A percentile compares a stretch with the other conserved stretches of the same genome.
Conservation (phyloP, 2,797 vertebrate genomes). For the Sebastes melanostomus region DNA sequence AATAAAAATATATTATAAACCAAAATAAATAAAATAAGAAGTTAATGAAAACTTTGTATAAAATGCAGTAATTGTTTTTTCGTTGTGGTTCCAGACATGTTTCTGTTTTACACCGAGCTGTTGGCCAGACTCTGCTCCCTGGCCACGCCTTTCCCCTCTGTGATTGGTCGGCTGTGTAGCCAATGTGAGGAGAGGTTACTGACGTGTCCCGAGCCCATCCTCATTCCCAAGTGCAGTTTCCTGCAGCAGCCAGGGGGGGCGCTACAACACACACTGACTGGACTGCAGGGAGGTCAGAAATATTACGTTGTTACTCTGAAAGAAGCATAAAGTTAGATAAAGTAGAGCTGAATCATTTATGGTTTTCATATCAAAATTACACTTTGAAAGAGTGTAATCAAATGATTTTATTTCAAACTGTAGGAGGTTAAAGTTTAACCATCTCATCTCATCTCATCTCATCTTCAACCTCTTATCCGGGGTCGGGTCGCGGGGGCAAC, state of each 20-base stretch:
- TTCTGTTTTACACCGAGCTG: conserved; percentile 79
- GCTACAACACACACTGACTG: conserved; percentile 67
- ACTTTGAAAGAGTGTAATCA: not conserved
- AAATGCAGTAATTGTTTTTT: not conserved
- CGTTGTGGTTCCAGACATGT: conserved; percentile 66
- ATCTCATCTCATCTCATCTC: no score
- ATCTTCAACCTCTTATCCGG: no score
- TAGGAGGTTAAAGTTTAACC: not conserved
- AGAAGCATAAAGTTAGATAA: not conserved
- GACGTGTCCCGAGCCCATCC: conserved; percentile 73
- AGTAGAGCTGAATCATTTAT: not conserved
- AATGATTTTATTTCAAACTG: not conserved
- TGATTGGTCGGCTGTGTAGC: conserved; percentile 81
- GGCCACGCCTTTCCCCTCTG: conserved; percentile 51
- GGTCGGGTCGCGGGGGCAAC: no score
- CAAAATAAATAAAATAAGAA: not conserved
- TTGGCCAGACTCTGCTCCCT: conserved; percentile 80
- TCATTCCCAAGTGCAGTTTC: conserved; percentile 82
- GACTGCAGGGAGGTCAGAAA: conserved; percentile 80
- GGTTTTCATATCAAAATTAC: not conserved
- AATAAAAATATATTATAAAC: not conserved
- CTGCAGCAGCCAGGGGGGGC: conserved; percentile 83
- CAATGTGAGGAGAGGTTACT: conserved; percentile 81
- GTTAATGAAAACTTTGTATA: not conserved
- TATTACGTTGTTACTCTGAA: not conserved